Percentiles rank a stretch among this genome's conserved stretches.
Evolutionary conservation across 2,888 invertebrate genomes (phyloP).

Genomic region (Dolomedes plantarius): DNA sequence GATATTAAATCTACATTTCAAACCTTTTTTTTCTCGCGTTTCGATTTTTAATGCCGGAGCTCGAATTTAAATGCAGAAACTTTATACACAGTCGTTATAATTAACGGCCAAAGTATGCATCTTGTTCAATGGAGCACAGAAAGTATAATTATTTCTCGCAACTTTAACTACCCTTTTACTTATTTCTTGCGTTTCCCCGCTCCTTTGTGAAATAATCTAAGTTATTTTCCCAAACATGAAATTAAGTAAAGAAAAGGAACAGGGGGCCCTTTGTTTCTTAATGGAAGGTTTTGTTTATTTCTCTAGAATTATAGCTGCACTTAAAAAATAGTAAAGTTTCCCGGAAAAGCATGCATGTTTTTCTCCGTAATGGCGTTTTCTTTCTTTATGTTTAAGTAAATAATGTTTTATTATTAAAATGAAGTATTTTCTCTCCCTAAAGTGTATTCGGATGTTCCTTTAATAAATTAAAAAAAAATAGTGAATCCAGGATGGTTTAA

Average conservation of each 20-base stretch:
- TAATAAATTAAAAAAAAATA: too few relatives aligned
- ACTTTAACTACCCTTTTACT: neutral
- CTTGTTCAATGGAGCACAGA: neutral
- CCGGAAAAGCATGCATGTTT: too few relatives aligned
- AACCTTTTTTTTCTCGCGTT: too few relatives aligned
- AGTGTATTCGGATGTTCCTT: too few relatives aligned
- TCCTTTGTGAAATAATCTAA: neutral
- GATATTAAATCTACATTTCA: too few relatives aligned
- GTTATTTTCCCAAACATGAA: neutral
- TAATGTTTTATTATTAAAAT: too few relatives aligned
- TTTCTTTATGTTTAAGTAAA: too few relatives aligned
- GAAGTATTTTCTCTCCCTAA: too few relatives aligned
- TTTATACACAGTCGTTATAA: neutral
- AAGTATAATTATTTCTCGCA: neutral
- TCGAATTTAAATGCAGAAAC: too few relatives aligned
- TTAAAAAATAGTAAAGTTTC: neutral
- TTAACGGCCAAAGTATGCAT: neutral
- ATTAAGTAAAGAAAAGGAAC: neutral
- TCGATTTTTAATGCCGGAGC: too few relatives aligned
- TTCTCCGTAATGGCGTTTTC: too few relatives aligned
- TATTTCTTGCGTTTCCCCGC: neutral
- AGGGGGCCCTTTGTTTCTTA: constrained; percentile 60
- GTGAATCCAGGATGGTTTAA: too few relatives aligned
- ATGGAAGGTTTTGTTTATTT: constrained; percentile 64
- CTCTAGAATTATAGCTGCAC: neutral